Conservation (phyloP, 2,797 vertebrate species). For the Cryptoblepharus egeriae region DNA sequence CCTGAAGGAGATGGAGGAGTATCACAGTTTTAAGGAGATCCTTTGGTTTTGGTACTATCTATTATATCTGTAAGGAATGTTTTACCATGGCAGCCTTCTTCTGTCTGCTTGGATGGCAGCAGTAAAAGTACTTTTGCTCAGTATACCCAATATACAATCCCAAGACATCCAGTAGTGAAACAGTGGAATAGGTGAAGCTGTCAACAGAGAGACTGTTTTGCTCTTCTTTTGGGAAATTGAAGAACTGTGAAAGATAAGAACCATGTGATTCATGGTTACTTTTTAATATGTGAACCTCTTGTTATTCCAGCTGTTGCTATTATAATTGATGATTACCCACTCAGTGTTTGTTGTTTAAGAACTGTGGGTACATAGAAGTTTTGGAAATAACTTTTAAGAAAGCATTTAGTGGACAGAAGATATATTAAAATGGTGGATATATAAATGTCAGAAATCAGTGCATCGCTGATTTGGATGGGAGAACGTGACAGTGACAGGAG, state of each 20-base stretch:
- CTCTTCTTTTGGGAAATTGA: accelerated
- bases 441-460: conserved; percentile 40
- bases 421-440: conserved; percentile 14
- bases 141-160: too few relatives aligned
- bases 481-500: too few relatives aligned
- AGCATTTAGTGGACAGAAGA: conserved; percentile 30
- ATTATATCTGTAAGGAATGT: too few relatives aligned
- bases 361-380: background rate
- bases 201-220: too few relatives aligned
- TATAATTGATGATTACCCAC: conserved; percentile 38
- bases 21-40: too few relatives aligned
- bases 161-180: too few relatives aligned
- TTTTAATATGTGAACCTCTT: background rate
- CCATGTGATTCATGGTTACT: background rate
- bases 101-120: too few relatives aligned
- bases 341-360: background rate
- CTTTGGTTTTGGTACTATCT: too few relatives aligned
- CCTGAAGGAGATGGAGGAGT: too few relatives aligned
- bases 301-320: background rate
- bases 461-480: conserved; percentile 5
- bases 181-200: too few relatives aligned
- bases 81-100: too few relatives aligned
- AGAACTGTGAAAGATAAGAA: conserved; percentile 23
- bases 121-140: too few relatives aligned
- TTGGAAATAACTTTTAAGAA: conserved; percentile 6